Conservation (phyloP, 2,113 vertebrate genomes). For the Nipponia nippon region DNA sequence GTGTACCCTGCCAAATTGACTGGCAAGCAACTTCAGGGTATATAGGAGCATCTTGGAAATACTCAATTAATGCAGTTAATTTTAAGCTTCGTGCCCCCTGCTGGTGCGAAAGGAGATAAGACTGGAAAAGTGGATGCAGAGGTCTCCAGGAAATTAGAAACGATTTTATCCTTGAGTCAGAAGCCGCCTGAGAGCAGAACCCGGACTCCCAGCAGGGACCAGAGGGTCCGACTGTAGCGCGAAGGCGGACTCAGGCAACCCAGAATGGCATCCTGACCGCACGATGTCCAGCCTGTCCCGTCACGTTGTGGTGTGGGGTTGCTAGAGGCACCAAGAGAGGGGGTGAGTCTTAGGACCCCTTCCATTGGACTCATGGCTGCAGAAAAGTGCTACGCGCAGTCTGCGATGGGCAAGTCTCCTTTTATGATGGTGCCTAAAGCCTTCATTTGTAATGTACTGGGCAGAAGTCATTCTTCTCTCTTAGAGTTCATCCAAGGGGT, state of each 20-base stretch:
- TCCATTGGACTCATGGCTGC: not conserved
- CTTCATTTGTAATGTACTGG: not conserved
- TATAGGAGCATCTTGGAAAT: not conserved
- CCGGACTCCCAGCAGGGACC: accelerated
- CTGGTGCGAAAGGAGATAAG: not conserved
- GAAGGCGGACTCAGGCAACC: not conserved
- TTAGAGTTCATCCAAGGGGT: not conserved
- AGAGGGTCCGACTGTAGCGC: accelerated
- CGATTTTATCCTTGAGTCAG: not conserved
- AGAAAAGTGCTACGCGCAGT: accelerated
- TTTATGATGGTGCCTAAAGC: not conserved
- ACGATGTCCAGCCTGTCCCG: accelerated
- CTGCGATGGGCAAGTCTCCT: not conserved
- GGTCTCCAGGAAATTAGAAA: not conserved
- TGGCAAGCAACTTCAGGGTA: not conserved
- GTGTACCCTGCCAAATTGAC: not conserved
- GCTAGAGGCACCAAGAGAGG: not conserved
- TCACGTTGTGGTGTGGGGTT: not conserved
- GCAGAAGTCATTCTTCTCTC: not conserved
- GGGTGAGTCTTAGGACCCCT: not conserved
- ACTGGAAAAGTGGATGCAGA: not conserved
- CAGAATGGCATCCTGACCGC: not conserved
- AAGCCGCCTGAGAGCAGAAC: not conserved
- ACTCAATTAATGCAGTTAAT: not conserved
- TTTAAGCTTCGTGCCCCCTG: not conserved